Percentiles rank a stretch among this genome's conserved stretches.
phyloP scores from a whole-genome alignment of 2,888 invertebrate species.

The Tryphoninae sp. region DNA sequence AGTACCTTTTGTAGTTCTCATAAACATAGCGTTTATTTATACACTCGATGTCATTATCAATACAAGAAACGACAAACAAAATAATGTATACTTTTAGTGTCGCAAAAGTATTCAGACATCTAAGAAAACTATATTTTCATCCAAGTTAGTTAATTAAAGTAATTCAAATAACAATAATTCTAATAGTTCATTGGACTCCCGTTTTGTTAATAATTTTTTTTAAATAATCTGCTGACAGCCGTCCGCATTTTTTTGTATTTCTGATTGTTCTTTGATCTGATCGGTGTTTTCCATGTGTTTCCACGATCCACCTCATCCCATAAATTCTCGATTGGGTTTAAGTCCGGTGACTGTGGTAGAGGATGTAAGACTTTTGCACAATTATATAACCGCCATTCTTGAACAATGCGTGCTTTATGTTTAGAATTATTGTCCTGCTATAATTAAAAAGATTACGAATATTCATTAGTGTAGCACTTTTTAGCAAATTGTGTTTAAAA shows the following conservation, averaged over 20 bases:
- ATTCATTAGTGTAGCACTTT: not conserved
- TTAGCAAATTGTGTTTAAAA: not conserved
- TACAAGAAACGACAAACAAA: too few relatives aligned
- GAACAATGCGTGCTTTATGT: constrained; percentile 6
- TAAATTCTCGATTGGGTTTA: not conserved
- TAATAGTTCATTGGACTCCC: not conserved
- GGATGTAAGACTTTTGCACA: not conserved
- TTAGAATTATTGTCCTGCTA: not conserved
- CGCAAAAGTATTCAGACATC: too few relatives aligned
- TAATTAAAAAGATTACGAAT: not conserved
- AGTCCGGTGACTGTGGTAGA: not conserved
- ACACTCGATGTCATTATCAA: too few relatives aligned
- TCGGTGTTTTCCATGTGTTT: not conserved
- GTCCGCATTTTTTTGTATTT: not conserved
- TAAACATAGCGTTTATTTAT: too few relatives aligned
- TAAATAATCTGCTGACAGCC: not conserved
- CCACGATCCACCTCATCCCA: not conserved
- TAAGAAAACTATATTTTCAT: too few relatives aligned
- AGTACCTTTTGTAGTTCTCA: too few relatives aligned
- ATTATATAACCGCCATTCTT: not conserved
- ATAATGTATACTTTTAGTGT: too few relatives aligned
- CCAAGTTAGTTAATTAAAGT: too few relatives aligned
- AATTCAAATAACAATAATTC: too few relatives aligned
- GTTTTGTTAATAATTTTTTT: not conserved
- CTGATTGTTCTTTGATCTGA: too few relatives aligned